Percentiles rank a stretch among this genome's conserved stretches.
Conservation (phyloP, 2,113 vertebrate genomes). For the Ranitomeya imitator region DNA sequence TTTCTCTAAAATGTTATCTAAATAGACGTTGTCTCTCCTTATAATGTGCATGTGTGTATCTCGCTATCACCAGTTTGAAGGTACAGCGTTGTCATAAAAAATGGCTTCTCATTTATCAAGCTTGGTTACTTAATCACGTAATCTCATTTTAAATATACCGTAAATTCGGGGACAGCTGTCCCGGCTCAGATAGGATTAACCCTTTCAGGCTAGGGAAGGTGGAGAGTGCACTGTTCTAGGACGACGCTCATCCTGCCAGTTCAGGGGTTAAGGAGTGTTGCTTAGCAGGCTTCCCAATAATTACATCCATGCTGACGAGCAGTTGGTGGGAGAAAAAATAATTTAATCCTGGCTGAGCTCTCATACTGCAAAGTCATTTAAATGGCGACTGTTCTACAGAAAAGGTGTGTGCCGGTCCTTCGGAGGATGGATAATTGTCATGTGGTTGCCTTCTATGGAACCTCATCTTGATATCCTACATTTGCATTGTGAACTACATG, state of each 20-base stretch:
- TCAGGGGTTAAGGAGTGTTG: constrained; percentile 33
- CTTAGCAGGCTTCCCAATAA: constrained; percentile 36
- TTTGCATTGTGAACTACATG: neutral
- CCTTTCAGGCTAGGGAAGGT: neutral
- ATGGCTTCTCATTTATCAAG: constrained; percentile 40
- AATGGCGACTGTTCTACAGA: neutral
- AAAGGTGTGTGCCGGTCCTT: neutral
- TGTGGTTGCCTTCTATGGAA: neutral
- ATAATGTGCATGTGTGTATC: neutral
- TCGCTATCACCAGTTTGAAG: neutral
- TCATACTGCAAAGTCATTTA: constrained; percentile 27
- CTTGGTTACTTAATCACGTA: constrained; percentile 35
- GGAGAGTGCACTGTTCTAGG: neutral
- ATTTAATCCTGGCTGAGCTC: constrained; percentile 45
- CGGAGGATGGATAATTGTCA: neutral
- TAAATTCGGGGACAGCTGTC: constrained; percentile 35
- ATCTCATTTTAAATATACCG: constrained; percentile 24
- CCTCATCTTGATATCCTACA: neutral
- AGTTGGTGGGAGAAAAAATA: constrained; percentile 48
- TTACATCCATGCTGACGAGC: constrained; percentile 44
- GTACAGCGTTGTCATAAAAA: constrained; percentile 10
- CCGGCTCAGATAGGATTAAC: constrained; percentile 26
- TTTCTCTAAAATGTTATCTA: neutral
- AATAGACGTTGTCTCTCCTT: too few relatives aligned
- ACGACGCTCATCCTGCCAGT: too few relatives aligned